Evolutionary conservation across 2,888 invertebrate genomes (phyloP).

Genomic region (Plusia festucae): DNA sequence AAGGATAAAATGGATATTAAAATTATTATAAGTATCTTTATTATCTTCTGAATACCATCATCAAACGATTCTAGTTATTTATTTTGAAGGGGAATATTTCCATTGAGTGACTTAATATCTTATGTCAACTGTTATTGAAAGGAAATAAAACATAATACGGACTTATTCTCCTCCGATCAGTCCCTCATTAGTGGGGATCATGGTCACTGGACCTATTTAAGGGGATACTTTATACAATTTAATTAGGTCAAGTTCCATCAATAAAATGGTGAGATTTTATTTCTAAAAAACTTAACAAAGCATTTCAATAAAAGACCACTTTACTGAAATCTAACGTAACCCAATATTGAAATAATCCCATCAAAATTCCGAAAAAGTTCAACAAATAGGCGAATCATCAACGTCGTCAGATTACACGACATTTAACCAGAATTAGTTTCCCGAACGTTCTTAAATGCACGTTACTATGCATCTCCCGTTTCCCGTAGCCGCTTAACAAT

Average conservation of each 20-base stretch:
- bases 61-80: no score
- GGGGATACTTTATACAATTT: no score
- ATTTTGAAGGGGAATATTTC: no score
- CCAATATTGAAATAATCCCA: conserved; percentile 14
- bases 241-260: no score
- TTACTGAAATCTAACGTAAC: neutral
- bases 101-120: no score
- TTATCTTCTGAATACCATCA: neutral
- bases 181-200: no score
- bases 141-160: no score
- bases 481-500: conserved; percentile 41
- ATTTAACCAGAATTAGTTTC: conserved; percentile 35
- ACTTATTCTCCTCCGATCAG: no score
- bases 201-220: no score
- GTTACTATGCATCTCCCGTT: conserved; percentile 50
- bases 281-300: neutral
- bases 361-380: conserved; percentile 37
- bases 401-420: conserved; percentile 47
- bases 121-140: no score
- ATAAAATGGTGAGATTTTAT: neutral
- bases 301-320: no score
- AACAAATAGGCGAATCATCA: conserved; percentile 43
- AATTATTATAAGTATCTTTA: neutral
- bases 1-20: conserved; percentile 4
- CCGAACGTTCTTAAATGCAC: conserved; percentile 48